Percentiles rank a stretch among this genome's conserved stretches.
Conservation (phyloP, 2,113 vertebrate species). For the Hipposideros armiger region DNA sequence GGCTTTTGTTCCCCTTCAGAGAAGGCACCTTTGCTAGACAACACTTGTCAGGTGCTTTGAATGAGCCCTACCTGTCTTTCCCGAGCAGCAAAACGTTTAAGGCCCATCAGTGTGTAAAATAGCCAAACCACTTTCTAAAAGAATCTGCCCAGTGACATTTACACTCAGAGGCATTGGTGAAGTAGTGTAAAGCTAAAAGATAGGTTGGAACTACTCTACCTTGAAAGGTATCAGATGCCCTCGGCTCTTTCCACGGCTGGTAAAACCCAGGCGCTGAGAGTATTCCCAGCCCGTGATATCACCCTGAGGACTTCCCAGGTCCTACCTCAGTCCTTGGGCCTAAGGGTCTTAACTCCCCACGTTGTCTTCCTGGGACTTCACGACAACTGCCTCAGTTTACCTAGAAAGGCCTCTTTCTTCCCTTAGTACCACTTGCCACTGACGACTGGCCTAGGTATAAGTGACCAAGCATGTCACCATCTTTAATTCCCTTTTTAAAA, state of each 20-base stretch:
- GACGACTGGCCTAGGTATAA: not conserved
- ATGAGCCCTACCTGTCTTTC: not conserved
- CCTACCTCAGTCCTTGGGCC: not conserved
- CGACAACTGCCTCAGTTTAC: not conserved
- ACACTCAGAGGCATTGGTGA: not conserved
- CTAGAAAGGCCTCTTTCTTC: not conserved
- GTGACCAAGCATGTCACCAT: not conserved
- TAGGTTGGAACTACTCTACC: not conserved
- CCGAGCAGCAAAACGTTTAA: not conserved
- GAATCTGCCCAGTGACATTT: not conserved
- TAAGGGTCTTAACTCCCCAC: not conserved
- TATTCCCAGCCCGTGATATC: not conserved
- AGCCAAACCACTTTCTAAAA: not conserved
- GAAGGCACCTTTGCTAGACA: not conserved
- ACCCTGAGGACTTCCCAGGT: not conserved
- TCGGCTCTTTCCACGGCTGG: not conserved
- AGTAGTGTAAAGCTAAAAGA: no score
- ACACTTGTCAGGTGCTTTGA: not conserved
- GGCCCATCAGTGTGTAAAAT: not conserved
- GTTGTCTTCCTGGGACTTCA: not conserved
- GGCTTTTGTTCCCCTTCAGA: not conserved
- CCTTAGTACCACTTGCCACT: not conserved
- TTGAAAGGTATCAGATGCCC: not conserved
- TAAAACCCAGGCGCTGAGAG: not conserved
- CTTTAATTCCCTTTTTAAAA: conserved; percentile 2